These are phyloP conservation scores for Vanessa cardui DNA, from an alignment of 2,888 invertebrate genomes.

Conservation along the genomic window DNA sequence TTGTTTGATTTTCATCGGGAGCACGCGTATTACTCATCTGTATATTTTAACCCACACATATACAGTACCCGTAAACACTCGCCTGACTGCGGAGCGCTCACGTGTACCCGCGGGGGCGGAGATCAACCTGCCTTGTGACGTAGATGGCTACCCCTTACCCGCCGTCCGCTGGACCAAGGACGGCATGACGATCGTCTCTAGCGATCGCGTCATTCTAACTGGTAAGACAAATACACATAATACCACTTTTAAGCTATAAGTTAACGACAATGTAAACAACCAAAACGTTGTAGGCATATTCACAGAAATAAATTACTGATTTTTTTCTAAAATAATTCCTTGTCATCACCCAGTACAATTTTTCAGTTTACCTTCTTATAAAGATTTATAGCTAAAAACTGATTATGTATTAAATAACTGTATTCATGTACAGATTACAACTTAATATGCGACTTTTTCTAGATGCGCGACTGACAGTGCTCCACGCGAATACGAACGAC, in stretches of 20 bases:
- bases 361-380: too few species aligned
- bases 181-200: slow-evolving; percentile 78
- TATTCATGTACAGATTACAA: neutral
- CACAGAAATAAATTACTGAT: too few species aligned
- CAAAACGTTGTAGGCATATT: too few species aligned
- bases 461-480: slow-evolving; percentile 88
- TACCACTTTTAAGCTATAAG: too few species aligned
- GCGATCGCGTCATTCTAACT: slow-evolving; percentile 84
- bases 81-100: slow-evolving; percentile 80
- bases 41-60: neutral
- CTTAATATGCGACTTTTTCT: slow-evolving; percentile 23
- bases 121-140: slow-evolving; percentile 88
- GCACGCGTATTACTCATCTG: too few species aligned
- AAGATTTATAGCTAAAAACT: too few species aligned
- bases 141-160: slow-evolving; percentile 90
- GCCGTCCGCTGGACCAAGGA: slow-evolving; percentile 92
- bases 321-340: too few species aligned
- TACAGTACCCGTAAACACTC: slow-evolving; percentile 86
- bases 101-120: slow-evolving; percentile 86
- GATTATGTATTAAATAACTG: too few species aligned
- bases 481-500: slow-evolving; percentile 85
- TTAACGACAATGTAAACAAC: too few species aligned
- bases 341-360: too few species aligned
- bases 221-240: slow-evolving; percentile 68
- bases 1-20: too few species aligned